Conservation (phyloP, 2,797 vertebrate genomes). For the Enteromius radiatus region DNA sequence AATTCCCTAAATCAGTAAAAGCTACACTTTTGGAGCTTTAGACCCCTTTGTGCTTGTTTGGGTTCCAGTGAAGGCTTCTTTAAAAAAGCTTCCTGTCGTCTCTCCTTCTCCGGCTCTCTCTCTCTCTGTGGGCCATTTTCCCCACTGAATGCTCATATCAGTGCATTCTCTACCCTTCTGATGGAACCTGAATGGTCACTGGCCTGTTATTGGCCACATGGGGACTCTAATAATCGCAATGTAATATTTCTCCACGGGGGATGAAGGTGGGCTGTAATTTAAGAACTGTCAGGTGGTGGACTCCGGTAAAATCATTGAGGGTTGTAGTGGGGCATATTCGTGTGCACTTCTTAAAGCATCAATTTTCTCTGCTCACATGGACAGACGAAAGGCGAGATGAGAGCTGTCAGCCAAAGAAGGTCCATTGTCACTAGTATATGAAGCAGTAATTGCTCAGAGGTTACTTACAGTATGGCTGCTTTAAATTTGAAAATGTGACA, state of each 20-base stretch:
- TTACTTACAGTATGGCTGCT: background rate
- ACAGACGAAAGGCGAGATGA: background rate
- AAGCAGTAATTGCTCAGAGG: background rate
- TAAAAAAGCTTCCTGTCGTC: background rate
- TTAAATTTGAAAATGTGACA: background rate
- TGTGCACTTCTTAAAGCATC: background rate
- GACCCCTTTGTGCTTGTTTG: background rate
- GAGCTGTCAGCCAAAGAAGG: background rate
- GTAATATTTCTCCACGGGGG: conserved; percentile 66
- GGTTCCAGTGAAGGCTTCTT: conserved; percentile 3
- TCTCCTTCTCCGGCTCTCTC: background rate
- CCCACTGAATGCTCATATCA: conserved; percentile 46
- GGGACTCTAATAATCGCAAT: conserved; percentile 72
- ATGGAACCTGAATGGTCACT: conserved; percentile 54
- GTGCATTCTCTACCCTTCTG: conserved; percentile 39
- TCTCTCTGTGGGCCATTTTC: conserved; percentile 27
- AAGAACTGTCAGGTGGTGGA: conserved; percentile 38
- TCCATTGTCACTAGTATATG: background rate
- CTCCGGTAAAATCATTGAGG: conserved; percentile 23
- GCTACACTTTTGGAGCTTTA: background rate
- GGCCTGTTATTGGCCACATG: conserved; percentile 55
- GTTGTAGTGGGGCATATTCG: background rate
- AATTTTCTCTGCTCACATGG: background rate
- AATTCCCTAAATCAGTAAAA: background rate
- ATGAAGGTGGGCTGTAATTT: conserved; percentile 47